Conservation (phyloP, 2,113 vertebrate species). For the Ceratotherium simum region DNA sequence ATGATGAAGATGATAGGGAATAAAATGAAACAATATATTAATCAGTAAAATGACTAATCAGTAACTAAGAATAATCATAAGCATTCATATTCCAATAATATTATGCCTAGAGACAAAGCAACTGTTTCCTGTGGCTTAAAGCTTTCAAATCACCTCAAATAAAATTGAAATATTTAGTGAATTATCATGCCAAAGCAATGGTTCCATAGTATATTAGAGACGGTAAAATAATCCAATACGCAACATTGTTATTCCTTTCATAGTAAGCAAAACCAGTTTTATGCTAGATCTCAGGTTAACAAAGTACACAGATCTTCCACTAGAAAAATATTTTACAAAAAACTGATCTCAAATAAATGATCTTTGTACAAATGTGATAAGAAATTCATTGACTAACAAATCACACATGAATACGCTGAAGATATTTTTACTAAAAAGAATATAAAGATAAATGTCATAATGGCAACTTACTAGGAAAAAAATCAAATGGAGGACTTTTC, state of each 20-base stretch:
- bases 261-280: constrained; percentile 70
- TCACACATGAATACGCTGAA: neutral
- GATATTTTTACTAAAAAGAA: neutral
- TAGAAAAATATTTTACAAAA: constrained; percentile 66
- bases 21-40: constrained; percentile 15
- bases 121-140: neutral
- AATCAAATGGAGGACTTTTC: neutral
- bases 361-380: constrained; percentile 49
- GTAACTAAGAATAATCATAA: neutral
- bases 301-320: constrained; percentile 64
- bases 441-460: neutral
- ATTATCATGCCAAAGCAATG: constrained; percentile 44
- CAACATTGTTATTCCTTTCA: constrained; percentile 33
- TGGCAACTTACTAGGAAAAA: neutral
- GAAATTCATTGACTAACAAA: constrained; percentile 75
- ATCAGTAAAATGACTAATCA: neutral
- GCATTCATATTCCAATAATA: neutral
- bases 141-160: neutral
- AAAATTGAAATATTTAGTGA: constrained; percentile 55
- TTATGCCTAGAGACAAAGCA: neutral
- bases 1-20: neutral
- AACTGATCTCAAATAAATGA: neutral
- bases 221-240: constrained; percentile 43
- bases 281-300: constrained; percentile 62
- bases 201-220: neutral